Base-by-base conservation (phyloP, 2,888 invertebrate genomes). In the Gibbula magus region DNA sequence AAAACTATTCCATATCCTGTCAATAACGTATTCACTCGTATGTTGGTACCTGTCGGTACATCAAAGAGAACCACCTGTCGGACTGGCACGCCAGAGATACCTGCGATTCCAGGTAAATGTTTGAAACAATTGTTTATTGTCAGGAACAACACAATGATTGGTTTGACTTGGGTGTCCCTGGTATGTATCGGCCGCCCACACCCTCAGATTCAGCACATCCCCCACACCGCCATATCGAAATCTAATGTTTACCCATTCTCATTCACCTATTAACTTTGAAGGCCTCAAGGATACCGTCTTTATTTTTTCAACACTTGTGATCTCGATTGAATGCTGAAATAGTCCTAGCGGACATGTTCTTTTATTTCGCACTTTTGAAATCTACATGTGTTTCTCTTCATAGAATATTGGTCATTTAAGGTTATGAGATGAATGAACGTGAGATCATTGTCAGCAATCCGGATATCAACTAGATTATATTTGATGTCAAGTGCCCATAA, bases 111-210 rank as follows among this genome's bases (percentile, higher is more conserved):
- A 32, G 35, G 18, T 70, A 70, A 70, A 70, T 70, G 70, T 32
- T 70, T 70, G 35, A 32, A 70, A 70, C 70, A 70, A 70, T 56
- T 32, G 70, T 70, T 70, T 70, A 70, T 39, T 70, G 70, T 70
- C 35, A 20, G 35, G 20, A 35, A 35, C 39, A 29, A 70, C 32
- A 70, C 20, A 20, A 35, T 20, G 20, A 70, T 70, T 35, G 35
- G 35, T 70, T 29, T 32, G 18, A 35, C 70, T 35, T 39, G 70
- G 39, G 70, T 67, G 39, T 32, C 39, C 70, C 22, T 25, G 16
- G 61, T n/a, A 16, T 25, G 25, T 61, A 29, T 25, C 61, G 25
- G 61, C 16, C 61, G 29, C 61, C 61, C 29, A 61, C 61, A 29
- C 16, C n/a, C 29, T 16, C 29, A 13, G 29, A 61, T 29, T 13